Conservation (phyloP, 2,113 vertebrate species). For the Anoplopoma fimbria region DNA sequence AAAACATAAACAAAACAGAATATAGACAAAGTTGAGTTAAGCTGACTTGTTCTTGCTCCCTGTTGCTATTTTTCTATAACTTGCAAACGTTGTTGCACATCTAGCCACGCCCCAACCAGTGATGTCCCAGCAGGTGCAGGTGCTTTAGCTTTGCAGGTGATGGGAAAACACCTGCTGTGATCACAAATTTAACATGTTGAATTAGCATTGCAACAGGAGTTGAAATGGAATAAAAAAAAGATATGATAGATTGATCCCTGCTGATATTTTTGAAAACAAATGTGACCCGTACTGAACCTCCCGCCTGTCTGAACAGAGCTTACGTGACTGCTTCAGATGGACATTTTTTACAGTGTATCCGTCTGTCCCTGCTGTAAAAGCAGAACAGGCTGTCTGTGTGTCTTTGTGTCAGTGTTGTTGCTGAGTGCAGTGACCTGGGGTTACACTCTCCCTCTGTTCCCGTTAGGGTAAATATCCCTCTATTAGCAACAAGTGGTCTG, state of each 20-base stretch:
- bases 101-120: neutral
- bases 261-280: slow-evolving; percentile 1
- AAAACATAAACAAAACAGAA: neutral
- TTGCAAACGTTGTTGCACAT: neutral
- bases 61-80: neutral
- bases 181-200: too few relatives aligned
- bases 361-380: slow-evolving; percentile 65
- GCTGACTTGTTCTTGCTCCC: neutral
- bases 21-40: too few relatives aligned
- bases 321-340: slow-evolving; percentile 17
- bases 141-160: neutral
- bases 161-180: neutral
- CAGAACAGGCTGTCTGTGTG: slow-evolving; percentile 54
- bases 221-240: neutral
- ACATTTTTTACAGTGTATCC: slow-evolving; percentile 46
- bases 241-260: neutral
- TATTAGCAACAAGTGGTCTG: slow-evolving; percentile 74
- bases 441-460: slow-evolving; percentile 59
- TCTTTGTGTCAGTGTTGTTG: slow-evolving; percentile 65
- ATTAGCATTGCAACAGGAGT: neutral
- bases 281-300: slow-evolving; percentile 13
- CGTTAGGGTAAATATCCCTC: slow-evolving; percentile 65
- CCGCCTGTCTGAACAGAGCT: neutral
- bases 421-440: slow-evolving; percentile 69
- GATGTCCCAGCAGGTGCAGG: slow-evolving; percentile 5